Base-by-base conservation (phyloP, 2,888 invertebrate genomes). In the Zygaena filipendulae region DNA sequence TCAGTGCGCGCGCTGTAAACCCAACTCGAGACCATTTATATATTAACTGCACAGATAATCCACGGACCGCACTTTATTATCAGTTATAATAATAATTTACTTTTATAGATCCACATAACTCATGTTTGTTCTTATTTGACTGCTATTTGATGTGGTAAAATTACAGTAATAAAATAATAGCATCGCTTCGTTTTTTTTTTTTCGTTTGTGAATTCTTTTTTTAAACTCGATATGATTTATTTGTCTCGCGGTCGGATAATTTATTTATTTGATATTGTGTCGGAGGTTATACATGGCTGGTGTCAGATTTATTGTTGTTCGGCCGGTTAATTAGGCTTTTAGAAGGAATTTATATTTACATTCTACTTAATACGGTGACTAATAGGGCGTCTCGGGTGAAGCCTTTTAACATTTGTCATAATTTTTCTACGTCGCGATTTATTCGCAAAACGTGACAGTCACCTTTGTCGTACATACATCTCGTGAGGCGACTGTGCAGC, bases 81-180 rank as follows among this genome's bases (percentile, higher is more conserved):
- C 72, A 74, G 72, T 72, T 74, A 75, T 71, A 67, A 75, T 68
- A 75, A 75, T 75, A 74, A 75, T 69, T 74, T 72, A 75, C 70
- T 72, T 72, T 74, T 72, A 75, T 74, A 71, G 72, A 71, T 64
- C 61, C 66, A 59, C 69, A 74, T 74, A 66, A 72, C 61, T 74
- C 63, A 70, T 64, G 63, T 71, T 71, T 69, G 72, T 74, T 72
- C 68, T 72, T 72, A 72, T 75, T 71, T 71, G 70, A 72, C 64
- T 64, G 61, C 53, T 43, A 57, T 60, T 66, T 62, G 68, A 69
- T 69, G 63, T 59, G 55, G 56, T 55, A 46, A 58, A 64, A 70
- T 68, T 60, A 59, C 61, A 49, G 57, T 55, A 61, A 69, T 71
- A 64, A 69, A 70, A 66, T 69, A 62, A 70, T 66, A 55, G 59